Evolutionary conservation across 2,888 invertebrate genomes (phyloP).

Genomic region (Serrognathus titanus): DNA sequence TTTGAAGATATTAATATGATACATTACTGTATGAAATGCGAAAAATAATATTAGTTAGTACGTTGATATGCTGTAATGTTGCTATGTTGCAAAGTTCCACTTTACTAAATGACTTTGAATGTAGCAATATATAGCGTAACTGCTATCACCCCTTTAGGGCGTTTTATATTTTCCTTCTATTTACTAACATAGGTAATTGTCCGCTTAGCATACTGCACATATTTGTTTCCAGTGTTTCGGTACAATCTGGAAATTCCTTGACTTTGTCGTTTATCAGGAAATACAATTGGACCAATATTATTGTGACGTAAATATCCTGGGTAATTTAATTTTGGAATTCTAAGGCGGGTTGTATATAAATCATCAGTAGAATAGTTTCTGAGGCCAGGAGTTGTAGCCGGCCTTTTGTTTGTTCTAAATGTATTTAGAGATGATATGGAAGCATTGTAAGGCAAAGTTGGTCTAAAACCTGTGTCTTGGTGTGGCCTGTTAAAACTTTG

Average conservation of each 20-base stretch:
- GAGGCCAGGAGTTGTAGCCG: slow-evolving; percentile 51
- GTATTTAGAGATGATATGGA: slow-evolving; percentile 17
- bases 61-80: no score
- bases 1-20: no score
- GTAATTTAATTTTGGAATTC: slow-evolving; percentile 6
- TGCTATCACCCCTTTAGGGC: no score
- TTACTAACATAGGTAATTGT: neutral
- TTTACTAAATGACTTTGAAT: no score
- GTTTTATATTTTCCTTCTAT: no score
- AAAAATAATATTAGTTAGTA: no score
- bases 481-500: neutral
- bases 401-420: slow-evolving; percentile 37
- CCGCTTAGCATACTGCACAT: neutral
- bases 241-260: neutral
- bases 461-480: neutral
- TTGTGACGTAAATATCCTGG: neutral
- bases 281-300: slow-evolving; percentile 6
- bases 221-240: slow-evolving; percentile 1
- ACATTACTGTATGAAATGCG: no score
- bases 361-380: slow-evolving; percentile 45
- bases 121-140: no score
- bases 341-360: neutral
- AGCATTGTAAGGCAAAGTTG: neutral
- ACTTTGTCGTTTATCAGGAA: slow-evolving; percentile 4
- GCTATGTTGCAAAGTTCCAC: no score